phyloP scores from a whole-genome alignment of 2,888 invertebrate genomes.

The Acrobasis suavella region DNA sequence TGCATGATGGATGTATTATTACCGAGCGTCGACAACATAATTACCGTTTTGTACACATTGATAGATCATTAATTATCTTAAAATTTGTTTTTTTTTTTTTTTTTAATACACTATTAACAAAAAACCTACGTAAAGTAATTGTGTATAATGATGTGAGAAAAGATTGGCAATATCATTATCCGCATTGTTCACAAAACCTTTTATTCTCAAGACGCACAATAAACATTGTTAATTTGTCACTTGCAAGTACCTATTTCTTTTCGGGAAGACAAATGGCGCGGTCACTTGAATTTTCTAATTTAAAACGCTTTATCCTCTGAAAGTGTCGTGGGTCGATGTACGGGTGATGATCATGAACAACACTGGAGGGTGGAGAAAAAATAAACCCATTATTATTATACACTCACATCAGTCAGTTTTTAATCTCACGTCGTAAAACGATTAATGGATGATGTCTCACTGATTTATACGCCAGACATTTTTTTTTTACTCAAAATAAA shows the following conservation, averaged over 20 bases:
- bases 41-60: neutral
- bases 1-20: neutral
- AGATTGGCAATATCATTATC: slow-evolving; percentile 5
- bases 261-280: slow-evolving; percentile 54
- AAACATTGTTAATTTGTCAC: slow-evolving; percentile 48
- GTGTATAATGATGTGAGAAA: neutral
- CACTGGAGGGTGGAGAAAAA: slow-evolving; percentile 42
- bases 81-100: neutral
- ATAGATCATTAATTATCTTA: neutral
- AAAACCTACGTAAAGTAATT: neutral
- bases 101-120: neutral
- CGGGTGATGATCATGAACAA: slow-evolving; percentile 58
- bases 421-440: slow-evolving; percentile 52
- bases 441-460: slow-evolving; percentile 49
- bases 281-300: slow-evolving; percentile 68
- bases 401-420: slow-evolving; percentile 52
- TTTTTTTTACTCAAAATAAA: slow-evolving; percentile 35
- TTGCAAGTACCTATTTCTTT: slow-evolving; percentile 46
- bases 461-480: slow-evolving; percentile 43
- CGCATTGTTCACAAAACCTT: slow-evolving; percentile 22
- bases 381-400: slow-evolving; percentile 16
- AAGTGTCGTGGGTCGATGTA: slow-evolving; percentile 63
- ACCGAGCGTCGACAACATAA: neutral
- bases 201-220: slow-evolving; percentile 40
- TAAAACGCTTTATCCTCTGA: slow-evolving; percentile 60